Evolutionary conservation across 2,113 vertebrate genomes (phyloP), one percentile per base, ranked within the genome.

Genomic region (Machaerirhynchus nigripectus): DNA sequence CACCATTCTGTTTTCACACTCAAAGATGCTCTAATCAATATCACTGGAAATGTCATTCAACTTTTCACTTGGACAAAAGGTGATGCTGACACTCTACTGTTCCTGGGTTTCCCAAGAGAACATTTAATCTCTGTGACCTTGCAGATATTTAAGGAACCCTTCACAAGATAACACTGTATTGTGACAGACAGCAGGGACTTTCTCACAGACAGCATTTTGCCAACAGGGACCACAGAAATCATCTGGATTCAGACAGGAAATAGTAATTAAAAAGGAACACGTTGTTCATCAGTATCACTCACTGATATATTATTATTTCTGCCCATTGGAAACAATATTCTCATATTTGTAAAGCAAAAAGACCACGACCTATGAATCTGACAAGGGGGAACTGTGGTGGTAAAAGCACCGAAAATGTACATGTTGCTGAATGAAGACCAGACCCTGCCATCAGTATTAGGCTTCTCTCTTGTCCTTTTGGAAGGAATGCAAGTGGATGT

Each of bases 41-140:
- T 94, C 95, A 96, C 87, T 91, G 86, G 87, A 98, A 98, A 98
- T 97, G 97, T 96, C 97, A 97, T 87, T 73, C 89, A 95, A 56
- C 87, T 95, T 95, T 95, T 96, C 84, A 94, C 80, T 64, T 53
- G 78, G 82, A 74, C 12, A 17, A 97, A 97, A 97, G 91, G 93
- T 75, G 37, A 97, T 90, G 94, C 96, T 98, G 97, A 97, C 96
- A 96, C 97, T 97, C 97, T 95, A 42, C 89, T 97, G 96, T 97
- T 96, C 76, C 88, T 86, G 82, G 85, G 82, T 77, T 95, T 97
- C 97, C 94, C 92, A 33, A 84, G 92, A 93, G 97, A 95, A 90
- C 18, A 26, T 90, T 97, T 97, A 97, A 97, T 97, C 96, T 93
- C 84, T 70, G 12, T 96, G 96, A 97, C 97, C 95, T 97, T 97